Percentiles rank a stretch among this genome's conserved stretches.
These are phyloP conservation scores for Dendrocincla fuliginosa DNA, from an alignment of 2,797 vertebrate genomes.

Conservation along the genomic window DNA sequence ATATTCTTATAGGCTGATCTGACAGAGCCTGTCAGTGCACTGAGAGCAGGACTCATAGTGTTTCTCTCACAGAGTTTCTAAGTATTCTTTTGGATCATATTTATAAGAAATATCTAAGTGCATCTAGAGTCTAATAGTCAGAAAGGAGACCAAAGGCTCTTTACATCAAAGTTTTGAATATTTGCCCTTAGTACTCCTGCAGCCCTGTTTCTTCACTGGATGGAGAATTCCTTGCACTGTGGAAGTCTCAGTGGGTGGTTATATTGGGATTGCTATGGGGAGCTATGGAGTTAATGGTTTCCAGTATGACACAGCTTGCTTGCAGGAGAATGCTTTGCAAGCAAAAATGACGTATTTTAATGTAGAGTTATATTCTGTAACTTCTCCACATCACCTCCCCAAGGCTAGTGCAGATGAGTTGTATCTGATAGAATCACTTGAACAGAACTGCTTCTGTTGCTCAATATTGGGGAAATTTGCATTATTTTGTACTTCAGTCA, in stretches of 20 bases:
- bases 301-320: background rate
- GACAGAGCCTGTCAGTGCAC: rapidly evolving
- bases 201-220: background rate
- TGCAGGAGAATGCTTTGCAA: background rate
- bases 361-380: background rate
- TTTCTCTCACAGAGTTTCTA: background rate
- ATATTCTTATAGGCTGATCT: background rate
- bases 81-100: background rate
- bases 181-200: background rate
- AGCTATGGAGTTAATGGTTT: background rate
- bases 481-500: background rate
- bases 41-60: background rate
- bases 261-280: background rate
- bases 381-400: background rate
- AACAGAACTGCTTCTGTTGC: background rate
- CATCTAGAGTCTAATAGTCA: background rate
- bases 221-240: background rate
- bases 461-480: background rate
- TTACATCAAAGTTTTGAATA: background rate
- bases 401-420: background rate
- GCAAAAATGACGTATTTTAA: background rate
- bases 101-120: background rate
- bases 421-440: background rate
- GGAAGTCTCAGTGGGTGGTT: background rate
- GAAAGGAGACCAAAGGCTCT: background rate